These are phyloP conservation scores for Acanthochromis polyacanthus DNA, from an alignment of 2,113 vertebrate genomes.

Conservation along the genomic window DNA sequence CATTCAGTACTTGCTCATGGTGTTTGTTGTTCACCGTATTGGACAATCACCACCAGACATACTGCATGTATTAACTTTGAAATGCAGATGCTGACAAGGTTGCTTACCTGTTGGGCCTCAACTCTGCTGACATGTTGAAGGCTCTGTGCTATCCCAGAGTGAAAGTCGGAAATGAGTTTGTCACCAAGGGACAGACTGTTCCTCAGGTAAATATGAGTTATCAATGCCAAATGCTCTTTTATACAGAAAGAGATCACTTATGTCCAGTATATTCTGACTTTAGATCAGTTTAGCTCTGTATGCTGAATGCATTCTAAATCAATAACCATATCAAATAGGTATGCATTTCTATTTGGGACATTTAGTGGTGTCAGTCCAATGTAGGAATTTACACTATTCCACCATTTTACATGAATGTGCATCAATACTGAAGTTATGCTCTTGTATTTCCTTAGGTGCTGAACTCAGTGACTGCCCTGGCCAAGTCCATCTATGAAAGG, in stretches of 20 bases:
- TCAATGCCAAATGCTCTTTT: no score
- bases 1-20: not conserved
- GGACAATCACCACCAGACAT: not conserved
- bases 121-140: constrained; percentile 79
- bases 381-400: no score
- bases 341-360: no score
- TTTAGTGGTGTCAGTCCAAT: no score
- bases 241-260: not conserved
- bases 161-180: constrained; percentile 75
- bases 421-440: not conserved
- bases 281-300: no score
- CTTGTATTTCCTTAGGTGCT: constrained; percentile 51
- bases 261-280: not conserved
- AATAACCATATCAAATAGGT: no score
- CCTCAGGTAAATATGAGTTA: constrained; percentile 55
- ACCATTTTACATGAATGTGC: no score
- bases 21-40: not conserved
- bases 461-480: constrained; percentile 74
- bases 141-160: constrained; percentile 76
- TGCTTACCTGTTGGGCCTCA: constrained; percentile 76
- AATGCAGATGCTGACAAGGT: constrained; percentile 72
- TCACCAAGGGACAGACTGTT: constrained; percentile 77
- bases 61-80: not conserved
- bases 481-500: constrained; percentile 82
- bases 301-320: no score